phyloP scores from a whole-genome alignment of 2,797 vertebrate species.

The Dallia pectoralis region DNA sequence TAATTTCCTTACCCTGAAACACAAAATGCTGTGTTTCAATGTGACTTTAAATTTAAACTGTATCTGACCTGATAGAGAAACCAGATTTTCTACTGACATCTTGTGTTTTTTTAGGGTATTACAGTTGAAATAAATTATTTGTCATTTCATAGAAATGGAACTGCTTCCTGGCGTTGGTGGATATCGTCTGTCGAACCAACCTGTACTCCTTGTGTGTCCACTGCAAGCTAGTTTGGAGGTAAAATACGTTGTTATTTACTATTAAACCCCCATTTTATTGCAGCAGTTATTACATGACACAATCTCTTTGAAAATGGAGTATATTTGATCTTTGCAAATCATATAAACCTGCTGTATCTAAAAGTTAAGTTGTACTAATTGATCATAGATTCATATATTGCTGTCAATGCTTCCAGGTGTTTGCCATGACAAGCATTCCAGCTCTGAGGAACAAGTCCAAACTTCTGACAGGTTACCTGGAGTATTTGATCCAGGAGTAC shows the following conservation, averaged over 20 bases:
- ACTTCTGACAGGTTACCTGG: conserved; percentile 91
- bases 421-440: conserved; percentile 81
- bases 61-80: neutral
- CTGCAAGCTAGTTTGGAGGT: conserved; percentile 96
- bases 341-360: too few species aligned
- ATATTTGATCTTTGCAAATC: neutral
- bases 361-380: too few species aligned
- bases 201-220: conserved; percentile 86
- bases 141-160: conserved; percentile 61
- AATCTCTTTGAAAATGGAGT: neutral
- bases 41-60: neutral
- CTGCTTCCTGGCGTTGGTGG: conserved; percentile 84
- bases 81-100: conserved; percentile 32
- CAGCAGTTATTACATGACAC: neutral
- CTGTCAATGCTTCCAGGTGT: conserved; percentile 74
- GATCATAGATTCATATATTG: too few species aligned
- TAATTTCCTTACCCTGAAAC: too few species aligned
- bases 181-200: conserved; percentile 92
- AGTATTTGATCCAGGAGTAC: conserved; percentile 82
- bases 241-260: neutral
- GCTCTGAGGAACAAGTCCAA: conserved; percentile 86
- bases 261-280: neutral
- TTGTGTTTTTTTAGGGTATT: conserved; percentile 25
- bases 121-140: neutral
- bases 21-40: neutral